Base-by-base conservation (phyloP, 2,888 invertebrate genomes). In the Pyrocoelia pectoralis region DNA sequence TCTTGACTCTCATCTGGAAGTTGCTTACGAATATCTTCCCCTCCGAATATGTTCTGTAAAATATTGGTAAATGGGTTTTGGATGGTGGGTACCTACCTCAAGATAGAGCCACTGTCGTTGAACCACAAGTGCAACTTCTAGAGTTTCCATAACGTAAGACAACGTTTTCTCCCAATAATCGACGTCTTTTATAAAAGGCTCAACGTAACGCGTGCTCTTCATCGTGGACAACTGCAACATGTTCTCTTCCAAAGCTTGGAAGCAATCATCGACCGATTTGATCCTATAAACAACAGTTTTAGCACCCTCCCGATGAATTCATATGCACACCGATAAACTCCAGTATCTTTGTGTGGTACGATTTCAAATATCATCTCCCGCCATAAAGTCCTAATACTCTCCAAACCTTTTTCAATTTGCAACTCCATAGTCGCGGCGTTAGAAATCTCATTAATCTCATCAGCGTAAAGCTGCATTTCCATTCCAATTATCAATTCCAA, bases 381-480 rank as follows among this genome's bases (percentile, higher is more conserved):
- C 95, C 95, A 95, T 10, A 87, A 84, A 46, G 87, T 86, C 15
- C 83, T 82, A 53, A 95, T 94, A 18, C 84, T 84, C 77, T 88
- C 87, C 14, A 95, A 80, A n/a, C 89, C 89, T 77, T 88, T 87
- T 82, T 95, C 95, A 72, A 96, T 94, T 71, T 89, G 89, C 53
- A 94, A 78, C 79, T 96, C 95, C 89, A 95, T 94, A 1, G 93
- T 92, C 9, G 95, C 95, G 1, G 94, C 90, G 71, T 90, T 91
- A 0, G 95, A 94, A 70, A 95, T 91, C 73, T 95, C 94, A 69
- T 87, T 86, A 70, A 95, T 94, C 65, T 92, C 89, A 6, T 95
- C 94, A 4, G 91, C 89, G 77, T 87, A 92, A 55, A 89, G 88
- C 83, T 94, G 93, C 83, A 96, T 90, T 72, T 92, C 89, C 81